These are phyloP conservation scores for Parasteatoda tepidariorum DNA, from an alignment of 1,140 invertebrate species.

Conservation along the genomic window DNA sequence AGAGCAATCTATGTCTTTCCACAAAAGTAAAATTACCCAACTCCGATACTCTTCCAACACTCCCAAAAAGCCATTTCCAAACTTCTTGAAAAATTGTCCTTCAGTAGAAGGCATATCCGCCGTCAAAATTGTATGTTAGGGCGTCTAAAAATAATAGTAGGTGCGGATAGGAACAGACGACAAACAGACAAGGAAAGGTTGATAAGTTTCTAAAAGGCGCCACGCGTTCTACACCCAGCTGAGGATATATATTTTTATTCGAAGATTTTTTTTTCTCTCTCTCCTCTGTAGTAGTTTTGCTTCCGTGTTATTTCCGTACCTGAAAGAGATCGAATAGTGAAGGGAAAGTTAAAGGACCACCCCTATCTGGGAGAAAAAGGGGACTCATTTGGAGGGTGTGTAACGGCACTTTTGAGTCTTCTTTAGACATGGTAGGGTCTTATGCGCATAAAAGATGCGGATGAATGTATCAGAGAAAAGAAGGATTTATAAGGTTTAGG, in stretches of 20 bases:
- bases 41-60: neutral
- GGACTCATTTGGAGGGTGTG: neutral
- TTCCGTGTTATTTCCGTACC: neutral
- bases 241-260: neutral
- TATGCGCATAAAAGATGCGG: neutral
- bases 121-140: neutral
- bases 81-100: neutral
- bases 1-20: neutral
- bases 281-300: neutral
- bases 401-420: neutral
- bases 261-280: too few relatives aligned
- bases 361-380: neutral
- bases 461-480: neutral
- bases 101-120: neutral
- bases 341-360: neutral
- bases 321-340: neutral
- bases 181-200: neutral
- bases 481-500: neutral
- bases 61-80: neutral
- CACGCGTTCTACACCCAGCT: neutral
- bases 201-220: neutral
- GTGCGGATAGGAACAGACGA: neutral
- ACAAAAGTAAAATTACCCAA: neutral
- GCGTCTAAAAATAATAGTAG: neutral
- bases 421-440: neutral